phyloP scores from a whole-genome alignment of 2,113 vertebrate species.

The Trachemys scripta region DNA sequence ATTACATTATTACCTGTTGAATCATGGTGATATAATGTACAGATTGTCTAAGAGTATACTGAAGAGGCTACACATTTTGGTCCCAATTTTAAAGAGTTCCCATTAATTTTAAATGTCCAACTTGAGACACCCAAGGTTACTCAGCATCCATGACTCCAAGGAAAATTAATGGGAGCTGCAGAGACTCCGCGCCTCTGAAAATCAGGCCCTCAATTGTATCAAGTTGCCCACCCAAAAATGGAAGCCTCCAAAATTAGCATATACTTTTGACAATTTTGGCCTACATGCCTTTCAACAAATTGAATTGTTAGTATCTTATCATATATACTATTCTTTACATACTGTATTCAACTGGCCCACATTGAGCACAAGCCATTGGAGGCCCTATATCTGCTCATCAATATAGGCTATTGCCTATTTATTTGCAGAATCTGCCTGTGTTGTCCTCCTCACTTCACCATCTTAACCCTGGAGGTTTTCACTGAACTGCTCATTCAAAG shows the following conservation, averaged over 20 bases:
- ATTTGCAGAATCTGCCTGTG: neutral
- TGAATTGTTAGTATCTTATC: neutral
- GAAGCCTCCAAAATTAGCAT: neutral
- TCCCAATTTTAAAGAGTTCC: neutral
- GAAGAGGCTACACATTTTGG: neutral
- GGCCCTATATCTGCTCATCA: neutral
- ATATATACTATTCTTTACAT: neutral
- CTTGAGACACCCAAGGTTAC: neutral
- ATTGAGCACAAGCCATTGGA: neutral
- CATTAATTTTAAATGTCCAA: neutral
- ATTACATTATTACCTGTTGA: neutral
- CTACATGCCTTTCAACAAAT: neutral
- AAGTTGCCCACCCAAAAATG: neutral
- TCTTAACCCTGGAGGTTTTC: neutral
- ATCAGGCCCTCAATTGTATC: neutral
- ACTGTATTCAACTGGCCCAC: neutral
- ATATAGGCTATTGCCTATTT: neutral
- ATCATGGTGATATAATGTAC: neutral
- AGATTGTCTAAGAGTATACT: neutral
- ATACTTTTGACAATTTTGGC: neutral
- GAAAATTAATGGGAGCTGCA: neutral
- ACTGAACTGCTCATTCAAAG: neutral
- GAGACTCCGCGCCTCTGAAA: neutral
- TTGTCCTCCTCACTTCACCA: neutral
- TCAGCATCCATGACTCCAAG: neutral